Conservation (phyloP, 2,113 vertebrate genomes). For the Cathartes aura region DNA sequence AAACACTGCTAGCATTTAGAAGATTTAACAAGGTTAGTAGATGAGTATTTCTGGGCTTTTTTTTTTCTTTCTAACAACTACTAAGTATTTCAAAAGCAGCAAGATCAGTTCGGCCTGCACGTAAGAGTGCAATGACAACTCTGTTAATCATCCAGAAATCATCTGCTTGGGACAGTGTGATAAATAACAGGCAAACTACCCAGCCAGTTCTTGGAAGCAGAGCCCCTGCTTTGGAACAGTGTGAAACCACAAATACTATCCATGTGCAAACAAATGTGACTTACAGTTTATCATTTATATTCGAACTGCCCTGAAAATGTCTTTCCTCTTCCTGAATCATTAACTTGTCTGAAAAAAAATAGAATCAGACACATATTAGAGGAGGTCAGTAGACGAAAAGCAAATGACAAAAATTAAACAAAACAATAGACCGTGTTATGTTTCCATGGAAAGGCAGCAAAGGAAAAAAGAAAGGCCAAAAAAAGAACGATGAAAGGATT, state of each 20-base stretch:
- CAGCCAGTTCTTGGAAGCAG: constrained; percentile 27
- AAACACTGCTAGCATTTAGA: background rate
- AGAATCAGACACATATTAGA: constrained; percentile 51
- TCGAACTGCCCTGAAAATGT: constrained; percentile 4
- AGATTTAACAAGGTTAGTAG: background rate
- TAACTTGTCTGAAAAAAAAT: constrained; percentile 50
- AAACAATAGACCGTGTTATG: constrained; percentile 59
- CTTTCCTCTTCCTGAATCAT: constrained; percentile 53
- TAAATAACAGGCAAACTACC: background rate
- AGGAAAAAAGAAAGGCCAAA: constrained; percentile 15
- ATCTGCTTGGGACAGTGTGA: constrained; percentile 11
- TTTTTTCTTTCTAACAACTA: background rate
- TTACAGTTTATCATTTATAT: constrained; percentile 51
- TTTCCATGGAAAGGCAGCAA: constrained; percentile 60
- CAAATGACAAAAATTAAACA: constrained; percentile 61
- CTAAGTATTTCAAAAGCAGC: background rate
- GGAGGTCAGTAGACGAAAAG: constrained; percentile 51
- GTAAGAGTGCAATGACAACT: background rate
- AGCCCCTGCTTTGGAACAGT: constrained; percentile 13
- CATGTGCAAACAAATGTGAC: constrained; percentile 40
- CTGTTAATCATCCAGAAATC: constrained; percentile 4
- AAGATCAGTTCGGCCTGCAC: background rate
- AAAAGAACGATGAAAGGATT: background rate
- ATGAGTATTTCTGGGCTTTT: background rate
- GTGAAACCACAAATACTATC: constrained; percentile 11